Evolutionary conservation across 2,888 invertebrate species (phyloP).

Genomic region (Sepiola atlantica): DNA sequence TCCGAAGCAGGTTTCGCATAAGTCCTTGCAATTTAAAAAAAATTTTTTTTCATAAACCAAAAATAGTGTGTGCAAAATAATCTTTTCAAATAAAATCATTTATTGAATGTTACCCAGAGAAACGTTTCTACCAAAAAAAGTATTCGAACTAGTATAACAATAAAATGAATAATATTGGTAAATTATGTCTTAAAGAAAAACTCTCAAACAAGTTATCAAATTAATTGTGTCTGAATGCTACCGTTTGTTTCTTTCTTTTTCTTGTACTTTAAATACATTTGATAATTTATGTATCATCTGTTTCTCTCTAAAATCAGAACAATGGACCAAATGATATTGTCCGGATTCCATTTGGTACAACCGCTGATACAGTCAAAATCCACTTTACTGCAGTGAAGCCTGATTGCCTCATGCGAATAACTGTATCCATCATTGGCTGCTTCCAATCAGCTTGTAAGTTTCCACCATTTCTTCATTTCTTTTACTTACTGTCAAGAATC

Average conservation of each 20-base stretch:
- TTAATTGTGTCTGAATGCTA: neutral
- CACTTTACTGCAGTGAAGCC: neutral
- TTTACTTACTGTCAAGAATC: neutral
- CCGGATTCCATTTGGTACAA: conserved; percentile 36
- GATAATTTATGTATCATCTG: neutral
- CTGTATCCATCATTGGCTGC: neutral
- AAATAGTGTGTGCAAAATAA: no score
- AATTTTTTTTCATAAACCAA: no score
- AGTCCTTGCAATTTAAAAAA: no score
- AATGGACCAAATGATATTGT: conserved; percentile 18
- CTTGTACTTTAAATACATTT: neutral
- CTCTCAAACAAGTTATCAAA: neutral
- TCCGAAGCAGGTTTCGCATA: no score
- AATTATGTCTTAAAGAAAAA: neutral
- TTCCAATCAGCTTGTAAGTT: neutral
- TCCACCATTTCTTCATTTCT: neutral
- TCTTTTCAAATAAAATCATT: no score
- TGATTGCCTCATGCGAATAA: neutral
- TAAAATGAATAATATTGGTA: neutral
- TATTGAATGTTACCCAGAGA: no score
- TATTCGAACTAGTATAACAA: neutral
- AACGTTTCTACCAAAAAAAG: no score
- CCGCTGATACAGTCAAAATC: neutral
- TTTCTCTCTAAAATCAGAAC: neutral
- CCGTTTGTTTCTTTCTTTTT: neutral